A percentile compares a stretch with the other conserved stretches of the same genome.
Conservation (phyloP, 2,113 vertebrate species). For the Python bivittatus region DNA sequence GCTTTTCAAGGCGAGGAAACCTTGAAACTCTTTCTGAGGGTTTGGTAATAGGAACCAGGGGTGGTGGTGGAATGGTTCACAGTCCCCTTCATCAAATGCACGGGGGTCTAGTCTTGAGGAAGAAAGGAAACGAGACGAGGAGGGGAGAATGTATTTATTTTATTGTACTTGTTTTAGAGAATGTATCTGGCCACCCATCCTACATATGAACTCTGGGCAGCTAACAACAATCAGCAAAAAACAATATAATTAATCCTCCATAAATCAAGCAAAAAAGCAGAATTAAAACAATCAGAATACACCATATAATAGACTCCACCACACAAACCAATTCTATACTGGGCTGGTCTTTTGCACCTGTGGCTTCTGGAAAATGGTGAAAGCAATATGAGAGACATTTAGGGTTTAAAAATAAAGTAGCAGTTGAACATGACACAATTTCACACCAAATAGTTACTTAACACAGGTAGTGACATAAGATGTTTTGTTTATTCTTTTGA, state of each 20-base stretch:
- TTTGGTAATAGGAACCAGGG: background rate
- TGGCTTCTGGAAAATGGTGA: background rate
- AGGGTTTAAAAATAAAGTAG: background rate
- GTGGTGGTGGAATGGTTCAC: background rate
- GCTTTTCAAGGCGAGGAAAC: background rate
- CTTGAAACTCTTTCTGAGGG: background rate
- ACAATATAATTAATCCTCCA: background rate
- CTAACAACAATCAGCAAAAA: background rate
- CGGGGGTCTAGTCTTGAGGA: background rate
- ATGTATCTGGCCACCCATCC: background rate
- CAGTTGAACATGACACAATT: background rate
- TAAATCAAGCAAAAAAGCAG: background rate
- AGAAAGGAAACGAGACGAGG: background rate
- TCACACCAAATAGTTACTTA: background rate
- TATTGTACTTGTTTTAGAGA: background rate
- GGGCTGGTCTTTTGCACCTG: background rate
- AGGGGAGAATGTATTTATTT: background rate
- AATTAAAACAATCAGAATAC: background rate
- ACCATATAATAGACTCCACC: background rate
- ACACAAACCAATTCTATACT: background rate
- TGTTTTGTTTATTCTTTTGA: background rate
- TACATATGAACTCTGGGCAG: background rate
- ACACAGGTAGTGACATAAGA: background rate
- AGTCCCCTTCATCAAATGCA: background rate
- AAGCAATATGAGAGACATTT: background rate